These are phyloP conservation scores for Phaethornis superciliosus DNA, from an alignment of 2,113 vertebrate species.

Conservation along the genomic window DNA sequence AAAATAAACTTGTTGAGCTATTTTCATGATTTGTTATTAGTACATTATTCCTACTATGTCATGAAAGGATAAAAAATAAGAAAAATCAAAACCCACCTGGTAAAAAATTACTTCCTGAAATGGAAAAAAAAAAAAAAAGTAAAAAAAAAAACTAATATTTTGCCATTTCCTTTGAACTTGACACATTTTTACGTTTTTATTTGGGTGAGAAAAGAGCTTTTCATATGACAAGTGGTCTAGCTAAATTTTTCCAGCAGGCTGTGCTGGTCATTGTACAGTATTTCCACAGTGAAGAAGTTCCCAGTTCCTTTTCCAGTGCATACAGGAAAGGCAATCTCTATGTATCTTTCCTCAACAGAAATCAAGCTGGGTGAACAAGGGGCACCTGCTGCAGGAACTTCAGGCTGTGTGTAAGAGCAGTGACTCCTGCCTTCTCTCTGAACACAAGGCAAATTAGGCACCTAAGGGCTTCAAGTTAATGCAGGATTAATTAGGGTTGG, in stretches of 20 bases:
- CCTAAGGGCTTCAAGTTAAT: neutral
- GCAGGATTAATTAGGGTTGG: neutral
- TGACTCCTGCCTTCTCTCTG: neutral
- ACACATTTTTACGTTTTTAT: neutral
- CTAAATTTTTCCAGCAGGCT: conserved; percentile 31
- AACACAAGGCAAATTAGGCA: neutral
- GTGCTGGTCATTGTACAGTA: neutral
- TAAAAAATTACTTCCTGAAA: neutral
- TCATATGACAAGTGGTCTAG: neutral
- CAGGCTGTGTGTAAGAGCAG: neutral
- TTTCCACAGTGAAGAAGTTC: conserved; percentile 9
- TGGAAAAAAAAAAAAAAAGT: neutral
- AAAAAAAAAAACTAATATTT: neutral
- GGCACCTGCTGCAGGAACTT: neutral
- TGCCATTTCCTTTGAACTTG: conserved; percentile 16
- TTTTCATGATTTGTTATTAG: neutral
- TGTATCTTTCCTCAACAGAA: neutral
- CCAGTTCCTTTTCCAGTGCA: neutral
- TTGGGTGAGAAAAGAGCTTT: conserved; percentile 18
- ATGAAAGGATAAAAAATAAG: neutral
- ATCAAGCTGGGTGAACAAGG: neutral
- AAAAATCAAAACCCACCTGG: neutral
- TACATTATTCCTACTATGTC: neutral
- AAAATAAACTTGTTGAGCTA: neutral
- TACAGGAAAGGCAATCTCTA: neutral